phyloP scores from a whole-genome alignment of 2,797 vertebrate genomes.

The Karalla daura region DNA sequence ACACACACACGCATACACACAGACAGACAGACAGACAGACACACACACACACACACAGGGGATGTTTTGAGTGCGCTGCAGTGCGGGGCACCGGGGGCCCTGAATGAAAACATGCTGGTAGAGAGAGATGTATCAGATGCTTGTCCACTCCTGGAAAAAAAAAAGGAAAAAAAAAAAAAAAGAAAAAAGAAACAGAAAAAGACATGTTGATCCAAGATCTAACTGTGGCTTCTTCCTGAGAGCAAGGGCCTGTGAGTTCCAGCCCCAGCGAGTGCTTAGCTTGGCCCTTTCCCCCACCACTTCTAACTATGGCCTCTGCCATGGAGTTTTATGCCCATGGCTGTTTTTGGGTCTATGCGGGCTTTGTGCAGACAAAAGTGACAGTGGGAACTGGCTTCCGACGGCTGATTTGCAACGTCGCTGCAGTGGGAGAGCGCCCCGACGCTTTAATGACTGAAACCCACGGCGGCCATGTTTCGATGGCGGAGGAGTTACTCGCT shows the following conservation, averaged over 20 bases:
- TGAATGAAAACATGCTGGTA: conserved; percentile 73
- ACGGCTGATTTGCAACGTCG: neutral
- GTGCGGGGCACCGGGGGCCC: conserved; percentile 47
- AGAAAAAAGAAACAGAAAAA: conserved; percentile 46
- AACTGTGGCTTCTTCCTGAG: conserved; percentile 68
- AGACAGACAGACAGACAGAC: conserved; percentile 40
- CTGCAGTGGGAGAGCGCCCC: neutral
- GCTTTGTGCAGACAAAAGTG: conserved; percentile 45
- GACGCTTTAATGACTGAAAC: neutral
- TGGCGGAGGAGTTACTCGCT: no score
- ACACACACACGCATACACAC: conserved; percentile 26
- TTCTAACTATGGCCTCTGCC: conserved; percentile 55
- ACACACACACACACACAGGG: conserved; percentile 29
- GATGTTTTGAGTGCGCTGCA: conserved; percentile 65
- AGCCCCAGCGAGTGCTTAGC: conserved; percentile 58
- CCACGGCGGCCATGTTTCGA: neutral
- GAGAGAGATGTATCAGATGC: conserved; percentile 69
- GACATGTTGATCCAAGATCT: conserved; percentile 69
- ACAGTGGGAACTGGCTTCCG: neutral
- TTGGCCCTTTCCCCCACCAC: conserved; percentile 56
- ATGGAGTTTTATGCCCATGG: conserved; percentile 45
- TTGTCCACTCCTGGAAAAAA: conserved; percentile 52
- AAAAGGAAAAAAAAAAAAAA: conserved; percentile 45
- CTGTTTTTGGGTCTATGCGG: conserved; percentile 47
- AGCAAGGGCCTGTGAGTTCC: conserved; percentile 42